Conservation (phyloP, 2,113 vertebrate genomes). For the Glareola pratincola region DNA sequence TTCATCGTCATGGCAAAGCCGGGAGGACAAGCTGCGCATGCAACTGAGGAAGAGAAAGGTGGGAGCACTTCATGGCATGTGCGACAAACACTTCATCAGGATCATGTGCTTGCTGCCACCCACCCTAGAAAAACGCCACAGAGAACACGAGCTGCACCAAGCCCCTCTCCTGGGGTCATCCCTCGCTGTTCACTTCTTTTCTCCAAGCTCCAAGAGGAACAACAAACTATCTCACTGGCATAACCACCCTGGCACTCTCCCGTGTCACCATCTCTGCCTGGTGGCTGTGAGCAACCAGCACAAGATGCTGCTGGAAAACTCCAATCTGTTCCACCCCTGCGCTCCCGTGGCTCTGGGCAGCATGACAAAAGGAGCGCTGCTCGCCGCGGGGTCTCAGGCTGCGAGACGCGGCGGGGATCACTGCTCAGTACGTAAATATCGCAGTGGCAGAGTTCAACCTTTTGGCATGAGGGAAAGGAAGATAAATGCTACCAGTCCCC, state of each 20-base stretch:
- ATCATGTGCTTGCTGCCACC: accelerated
- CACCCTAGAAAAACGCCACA: accelerated
- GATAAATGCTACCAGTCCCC: constrained; percentile 58
- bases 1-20: neutral
- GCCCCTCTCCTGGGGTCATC: neutral
- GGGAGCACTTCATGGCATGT: accelerated
- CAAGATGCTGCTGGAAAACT: neutral
- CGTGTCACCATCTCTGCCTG: neutral
- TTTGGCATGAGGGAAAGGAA: constrained; percentile 36
- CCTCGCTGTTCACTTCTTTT: neutral
- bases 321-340: neutral
- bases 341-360: neutral
- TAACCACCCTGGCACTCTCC: accelerated
- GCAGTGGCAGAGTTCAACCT: neutral
- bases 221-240: neutral
- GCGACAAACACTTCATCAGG: neutral
- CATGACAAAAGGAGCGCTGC: neutral
- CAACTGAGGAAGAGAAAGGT: neutral
- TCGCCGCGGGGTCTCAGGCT: accelerated
- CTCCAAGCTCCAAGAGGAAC: neutral
- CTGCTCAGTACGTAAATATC: neutral
- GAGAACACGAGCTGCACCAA: neutral
- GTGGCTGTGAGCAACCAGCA: neutral
- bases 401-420: neutral
- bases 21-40: accelerated